Evolutionary conservation across 2,113 vertebrate genomes (phyloP).

Genomic region (Eublepharis macularius): DNA sequence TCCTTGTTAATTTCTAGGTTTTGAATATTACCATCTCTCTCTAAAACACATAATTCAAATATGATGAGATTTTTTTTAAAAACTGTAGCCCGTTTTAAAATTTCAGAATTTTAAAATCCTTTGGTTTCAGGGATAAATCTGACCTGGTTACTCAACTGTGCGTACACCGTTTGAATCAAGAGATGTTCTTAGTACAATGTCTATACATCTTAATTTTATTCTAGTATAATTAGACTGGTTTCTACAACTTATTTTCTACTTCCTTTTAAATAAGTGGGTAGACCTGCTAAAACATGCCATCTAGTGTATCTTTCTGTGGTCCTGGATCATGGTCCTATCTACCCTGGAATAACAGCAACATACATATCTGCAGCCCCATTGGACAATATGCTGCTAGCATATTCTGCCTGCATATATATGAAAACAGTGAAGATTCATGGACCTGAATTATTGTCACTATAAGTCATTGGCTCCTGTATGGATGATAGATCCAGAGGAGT

Average conservation of each 20-base stretch:
- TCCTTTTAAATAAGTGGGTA: background rate
- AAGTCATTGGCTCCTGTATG: too few species aligned
- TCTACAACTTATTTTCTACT: background rate
- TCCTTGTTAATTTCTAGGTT: slow-evolving; percentile 44
- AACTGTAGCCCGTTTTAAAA: background rate
- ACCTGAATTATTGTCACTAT: background rate
- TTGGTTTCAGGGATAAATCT: background rate
- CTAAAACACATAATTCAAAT: background rate
- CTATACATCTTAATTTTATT: background rate
- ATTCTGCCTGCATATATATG: background rate
- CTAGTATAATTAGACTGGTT: background rate
- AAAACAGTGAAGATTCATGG: background rate
- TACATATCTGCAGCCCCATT: too few species aligned
- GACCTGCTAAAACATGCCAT: background rate
- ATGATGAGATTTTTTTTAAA: background rate
- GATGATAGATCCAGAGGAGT: too few species aligned
- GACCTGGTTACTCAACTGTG: background rate
- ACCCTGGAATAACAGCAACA: too few species aligned
- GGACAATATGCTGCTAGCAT: background rate
- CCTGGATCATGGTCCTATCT: background rate
- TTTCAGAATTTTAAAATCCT: too few species aligned
- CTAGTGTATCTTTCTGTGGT: background rate
- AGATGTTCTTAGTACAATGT: background rate
- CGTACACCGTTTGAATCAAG: background rate
- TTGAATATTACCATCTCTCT: background rate